A percentile compares a stretch with the other conserved stretches of the same genome.
Conservation (phyloP, 2,113 vertebrate genomes). For the Lethenteron camtschaticum region DNA sequence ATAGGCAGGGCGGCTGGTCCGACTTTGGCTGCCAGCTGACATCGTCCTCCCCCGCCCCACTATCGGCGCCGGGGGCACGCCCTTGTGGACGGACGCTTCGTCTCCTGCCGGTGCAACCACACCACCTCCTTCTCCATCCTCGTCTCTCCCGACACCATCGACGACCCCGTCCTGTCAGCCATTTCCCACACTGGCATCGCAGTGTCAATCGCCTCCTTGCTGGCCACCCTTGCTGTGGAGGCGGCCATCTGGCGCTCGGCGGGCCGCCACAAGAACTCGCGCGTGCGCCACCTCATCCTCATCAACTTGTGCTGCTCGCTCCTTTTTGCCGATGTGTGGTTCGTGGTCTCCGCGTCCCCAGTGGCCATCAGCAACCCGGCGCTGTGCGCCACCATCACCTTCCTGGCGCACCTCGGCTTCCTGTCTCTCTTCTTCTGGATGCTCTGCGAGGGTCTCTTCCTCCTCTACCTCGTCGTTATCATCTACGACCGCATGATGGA, state of each 20-base stretch:
- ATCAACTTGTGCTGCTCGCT: constrained; percentile 45
- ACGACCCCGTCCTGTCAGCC: constrained; percentile 12
- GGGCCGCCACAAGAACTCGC: constrained; percentile 34
- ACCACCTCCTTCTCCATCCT: constrained; percentile 56
- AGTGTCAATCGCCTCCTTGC: constrained; percentile 35
- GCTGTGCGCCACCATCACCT: constrained; percentile 34
- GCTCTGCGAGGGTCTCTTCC: constrained; percentile 43
- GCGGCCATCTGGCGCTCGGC: constrained; percentile 31
- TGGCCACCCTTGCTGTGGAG: constrained; percentile 40
- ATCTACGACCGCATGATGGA: constrained; percentile 27
- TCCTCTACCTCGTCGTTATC: constrained; percentile 38
- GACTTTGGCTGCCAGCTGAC: too few species aligned
- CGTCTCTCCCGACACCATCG: constrained; percentile 24
- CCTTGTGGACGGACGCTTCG: background rate
- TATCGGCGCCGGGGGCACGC: too few species aligned
- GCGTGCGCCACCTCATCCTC: constrained; percentile 44
- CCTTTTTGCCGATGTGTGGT: constrained; percentile 38
- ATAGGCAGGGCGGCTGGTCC: too few species aligned
- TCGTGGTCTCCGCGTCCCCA: constrained; percentile 24
- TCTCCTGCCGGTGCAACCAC: constrained; percentile 30
- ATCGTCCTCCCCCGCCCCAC: too few species aligned
- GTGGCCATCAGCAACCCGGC: background rate
- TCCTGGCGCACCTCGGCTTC: constrained; percentile 62
- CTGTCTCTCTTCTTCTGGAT: constrained; percentile 79
- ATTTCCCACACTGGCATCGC: constrained; percentile 37